phyloP scores from a whole-genome alignment of 2,888 invertebrate genomes.

The Mactromeris polynyma region DNA sequence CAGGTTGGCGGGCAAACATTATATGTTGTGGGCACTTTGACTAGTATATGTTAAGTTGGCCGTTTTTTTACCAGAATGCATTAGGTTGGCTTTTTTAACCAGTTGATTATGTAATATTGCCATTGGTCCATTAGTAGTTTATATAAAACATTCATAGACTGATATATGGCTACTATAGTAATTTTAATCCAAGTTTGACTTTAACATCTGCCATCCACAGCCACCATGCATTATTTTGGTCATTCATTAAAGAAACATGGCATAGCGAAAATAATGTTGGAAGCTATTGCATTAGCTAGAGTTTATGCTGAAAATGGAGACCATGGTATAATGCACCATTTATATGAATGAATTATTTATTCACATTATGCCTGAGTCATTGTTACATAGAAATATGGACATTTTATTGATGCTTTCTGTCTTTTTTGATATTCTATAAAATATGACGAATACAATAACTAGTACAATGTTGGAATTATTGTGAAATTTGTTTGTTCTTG shows the following conservation, averaged over 20 bases:
- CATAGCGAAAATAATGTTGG: background rate
- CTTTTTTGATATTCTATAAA: background rate
- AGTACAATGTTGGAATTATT: background rate
- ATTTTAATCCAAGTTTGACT: too few species aligned
- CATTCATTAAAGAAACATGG: background rate
- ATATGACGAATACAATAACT: background rate
- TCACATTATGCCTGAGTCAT: background rate
- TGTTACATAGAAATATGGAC: background rate
- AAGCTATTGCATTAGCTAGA: background rate
- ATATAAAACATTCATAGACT: too few species aligned
- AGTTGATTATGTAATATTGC: too few species aligned
- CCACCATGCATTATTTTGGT: background rate
- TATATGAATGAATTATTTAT: constrained; percentile 21
- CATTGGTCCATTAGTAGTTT: too few species aligned
- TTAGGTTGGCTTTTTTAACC: too few species aligned
- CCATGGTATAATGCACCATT: background rate
- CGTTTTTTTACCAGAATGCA: too few species aligned
- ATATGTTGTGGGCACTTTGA: too few species aligned
- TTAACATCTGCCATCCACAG: too few species aligned
- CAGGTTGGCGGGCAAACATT: too few species aligned
- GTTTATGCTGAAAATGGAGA: background rate
- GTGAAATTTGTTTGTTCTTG: background rate
- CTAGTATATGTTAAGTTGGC: too few species aligned
- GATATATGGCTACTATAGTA: too few species aligned
- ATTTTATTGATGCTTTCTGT: constrained; percentile 4